Percentiles rank a stretch among this genome's conserved stretches.
Evolutionary conservation across 2,113 vertebrate genomes (phyloP).

Genomic region (Malurus alboscapulatus): DNA sequence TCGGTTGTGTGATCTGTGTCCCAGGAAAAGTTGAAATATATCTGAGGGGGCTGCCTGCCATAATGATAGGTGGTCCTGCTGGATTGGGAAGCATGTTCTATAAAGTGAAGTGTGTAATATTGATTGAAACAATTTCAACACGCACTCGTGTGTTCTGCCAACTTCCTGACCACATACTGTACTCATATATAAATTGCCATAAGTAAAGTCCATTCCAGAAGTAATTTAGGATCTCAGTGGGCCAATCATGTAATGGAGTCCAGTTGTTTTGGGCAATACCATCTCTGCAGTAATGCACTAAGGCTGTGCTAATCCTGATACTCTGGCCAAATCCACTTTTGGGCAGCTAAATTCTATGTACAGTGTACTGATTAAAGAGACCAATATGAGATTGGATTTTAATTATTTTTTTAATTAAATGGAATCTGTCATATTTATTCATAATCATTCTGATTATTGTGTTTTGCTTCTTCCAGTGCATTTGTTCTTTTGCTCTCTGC

Average conservation of each 20-base stretch:
- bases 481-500: not conserved
- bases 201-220: conserved; percentile 32
- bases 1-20: not conserved
- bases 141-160: conserved; percentile 3
- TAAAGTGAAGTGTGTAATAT: not conserved
- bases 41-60: conserved; percentile 4
- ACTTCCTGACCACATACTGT: conserved; percentile 15
- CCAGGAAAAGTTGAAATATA: not conserved
- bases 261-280: conserved; percentile 33
- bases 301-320: not conserved
- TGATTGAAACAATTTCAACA: conserved; percentile 28
- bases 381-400: not conserved
- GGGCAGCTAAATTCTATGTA: not conserved
- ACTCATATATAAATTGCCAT: not conserved
- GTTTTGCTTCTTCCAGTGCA: not conserved
- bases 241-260: not conserved
- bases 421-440: not conserved
- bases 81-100: not conserved
- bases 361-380: not conserved
- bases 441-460: not conserved
- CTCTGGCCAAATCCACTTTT: not conserved
- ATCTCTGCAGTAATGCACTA: not conserved
- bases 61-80: conserved; percentile 48
- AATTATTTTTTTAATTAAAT: not conserved
- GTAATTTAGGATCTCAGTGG: conserved; percentile 28